Evolutionary conservation across 2,888 invertebrate species (phyloP).

Genomic region (Platerodrilus igneus): DNA sequence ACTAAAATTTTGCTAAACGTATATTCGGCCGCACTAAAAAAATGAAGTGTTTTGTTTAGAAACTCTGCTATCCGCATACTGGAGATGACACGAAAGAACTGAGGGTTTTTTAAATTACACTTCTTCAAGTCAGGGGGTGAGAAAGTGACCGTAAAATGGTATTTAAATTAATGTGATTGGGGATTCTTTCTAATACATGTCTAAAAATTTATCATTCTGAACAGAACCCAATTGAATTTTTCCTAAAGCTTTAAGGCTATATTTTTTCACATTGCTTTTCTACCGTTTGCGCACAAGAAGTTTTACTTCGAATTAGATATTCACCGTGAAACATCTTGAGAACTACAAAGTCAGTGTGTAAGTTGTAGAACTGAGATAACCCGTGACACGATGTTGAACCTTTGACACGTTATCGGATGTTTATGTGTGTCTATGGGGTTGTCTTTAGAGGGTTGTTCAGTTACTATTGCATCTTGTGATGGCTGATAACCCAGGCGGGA

Average conservation of each 20-base stretch:
- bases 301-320: too few species aligned
- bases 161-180: slow-evolving; percentile 46
- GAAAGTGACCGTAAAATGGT: slow-evolving; percentile 41
- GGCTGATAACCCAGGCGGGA: slow-evolving; percentile 30
- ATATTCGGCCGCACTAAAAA: slow-evolving; percentile 14
- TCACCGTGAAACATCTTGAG: too few species aligned
- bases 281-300: too few species aligned
- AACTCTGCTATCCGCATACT: slow-evolving; percentile 26
- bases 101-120: slow-evolving; percentile 44
- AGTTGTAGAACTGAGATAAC: slow-evolving; percentile 29
- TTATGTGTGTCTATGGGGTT: slow-evolving; percentile 29
- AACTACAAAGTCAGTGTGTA: slow-evolving; percentile 23
- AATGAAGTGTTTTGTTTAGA: slow-evolving; percentile 24
- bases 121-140: slow-evolving; percentile 35
- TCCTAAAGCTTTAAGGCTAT: slow-evolving; percentile 3
- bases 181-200: slow-evolving; percentile 38
- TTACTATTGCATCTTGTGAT: slow-evolving; percentile 27
- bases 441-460: slow-evolving; percentile 25
- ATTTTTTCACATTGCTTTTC: not conserved
- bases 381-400: slow-evolving; percentile 28
- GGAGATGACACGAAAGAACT: slow-evolving; percentile 34
- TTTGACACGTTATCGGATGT: slow-evolving; percentile 31
- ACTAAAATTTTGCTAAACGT: slow-evolving; percentile 20
- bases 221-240: slow-evolving; percentile 17
- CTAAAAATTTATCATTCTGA: slow-evolving; percentile 34